Evolutionary conservation across 2,888 invertebrate genomes (phyloP), one percentile per base, ranked within the genome.

Genomic region (Tiliacea aurago): DNA sequence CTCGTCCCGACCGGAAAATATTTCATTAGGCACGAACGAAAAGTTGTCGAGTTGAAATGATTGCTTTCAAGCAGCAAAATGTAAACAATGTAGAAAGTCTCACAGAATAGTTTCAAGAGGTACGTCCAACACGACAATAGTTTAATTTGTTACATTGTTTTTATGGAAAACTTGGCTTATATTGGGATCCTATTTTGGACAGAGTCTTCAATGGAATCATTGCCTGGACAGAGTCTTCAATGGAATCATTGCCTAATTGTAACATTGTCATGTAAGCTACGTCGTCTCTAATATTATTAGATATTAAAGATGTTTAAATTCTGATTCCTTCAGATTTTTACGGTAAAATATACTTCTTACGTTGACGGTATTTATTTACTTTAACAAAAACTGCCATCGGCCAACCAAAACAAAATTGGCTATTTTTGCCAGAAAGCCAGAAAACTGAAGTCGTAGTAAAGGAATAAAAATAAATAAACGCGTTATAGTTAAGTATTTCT

Each of bases 41-140:
- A 75, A 75, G 83, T 78, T 75, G 51, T 20, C 28, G 11, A 73
- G 58, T 71, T 79, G 55, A 63, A 83, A 75, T 70, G 15, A 73
- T 70, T 53, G 33, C 43, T 51, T 55, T 45, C 18, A 47, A 55
- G 53, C 67, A 6, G 18, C 41, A 43, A 53, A 58, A 67, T 58
- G 53, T 70, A 66, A 58, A 59, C 55, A 69, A 81, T 28, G 2
- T 20, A 51, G 11, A 55, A 62, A 47, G 47, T 61, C 58, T 41
- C 62, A 4, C 37, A 13, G 61, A 43, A 53, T 75, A 78, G 53
- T 65, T 76, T 55, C 0, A 43, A 37, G 28, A 80, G 33, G 13
- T 28, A 18, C 18, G 13, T 7, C 3, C 20, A 51, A 43, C 10
- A 43, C 5, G 9, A 13, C 28, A 18, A n/a, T 62, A 49, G n/a